phyloP scores from a whole-genome alignment of 2,113 vertebrate genomes.

The Salminus brasiliensis region DNA sequence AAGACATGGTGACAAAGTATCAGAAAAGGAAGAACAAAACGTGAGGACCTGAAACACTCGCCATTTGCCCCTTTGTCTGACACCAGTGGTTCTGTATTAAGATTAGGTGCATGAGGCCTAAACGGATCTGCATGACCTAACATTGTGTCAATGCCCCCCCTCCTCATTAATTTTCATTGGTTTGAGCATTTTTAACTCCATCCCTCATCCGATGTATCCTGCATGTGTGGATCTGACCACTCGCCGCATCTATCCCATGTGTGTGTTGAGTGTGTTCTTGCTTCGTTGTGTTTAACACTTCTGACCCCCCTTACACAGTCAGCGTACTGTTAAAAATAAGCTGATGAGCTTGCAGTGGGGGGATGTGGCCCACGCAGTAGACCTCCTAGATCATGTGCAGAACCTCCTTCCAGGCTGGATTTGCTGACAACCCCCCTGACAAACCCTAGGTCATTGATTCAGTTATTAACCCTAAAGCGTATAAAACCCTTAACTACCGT shows the following conservation, averaged over 20 bases:
- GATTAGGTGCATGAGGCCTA: no score
- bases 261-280: conserved; percentile 5
- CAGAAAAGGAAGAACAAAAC: conserved; percentile 98
- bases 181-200: neutral
- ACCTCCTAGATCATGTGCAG: no score
- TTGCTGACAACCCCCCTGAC: no score
- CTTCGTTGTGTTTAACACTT: conserved; percentile 16
- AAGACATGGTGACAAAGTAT: conserved; percentile 99
- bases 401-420: no score
- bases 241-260: neutral
- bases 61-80: conserved; percentile 42
- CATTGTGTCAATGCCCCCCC: no score
- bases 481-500: no score
- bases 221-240: conserved; percentile 16
- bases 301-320: neutral
- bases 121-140: conserved; percentile 7
- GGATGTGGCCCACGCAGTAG: no score
- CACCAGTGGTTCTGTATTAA: no score
- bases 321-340: neutral
- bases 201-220: neutral
- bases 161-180: neutral
- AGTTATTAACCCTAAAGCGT: no score
- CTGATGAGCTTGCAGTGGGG: neutral
- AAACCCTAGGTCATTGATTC: no score
- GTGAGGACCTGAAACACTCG: conserved; percentile 81